phyloP scores from a whole-genome alignment of 2,797 vertebrate genomes.

The Pelochelys cantorii region DNA sequence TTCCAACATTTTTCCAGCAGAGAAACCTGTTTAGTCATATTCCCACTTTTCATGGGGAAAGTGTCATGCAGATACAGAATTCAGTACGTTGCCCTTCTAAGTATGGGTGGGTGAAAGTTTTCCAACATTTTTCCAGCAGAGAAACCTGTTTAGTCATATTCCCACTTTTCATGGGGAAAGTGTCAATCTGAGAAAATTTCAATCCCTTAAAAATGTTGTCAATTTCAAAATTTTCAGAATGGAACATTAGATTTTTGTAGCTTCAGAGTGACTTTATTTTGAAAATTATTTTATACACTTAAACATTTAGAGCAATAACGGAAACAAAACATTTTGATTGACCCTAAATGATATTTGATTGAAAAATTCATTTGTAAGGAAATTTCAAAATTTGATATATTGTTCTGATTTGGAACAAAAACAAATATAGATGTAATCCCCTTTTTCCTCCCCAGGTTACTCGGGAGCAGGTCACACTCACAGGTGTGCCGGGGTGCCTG shows the following conservation, averaged over 20 bases:
- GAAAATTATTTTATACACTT: background rate
- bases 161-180: background rate
- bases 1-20: background rate
- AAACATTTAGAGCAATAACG: background rate
- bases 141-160: background rate
- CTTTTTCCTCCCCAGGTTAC: too few species aligned
- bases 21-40: background rate
- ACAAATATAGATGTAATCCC: too few species aligned
- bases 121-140: background rate
- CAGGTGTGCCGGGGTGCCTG: too few species aligned
- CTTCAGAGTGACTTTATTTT: background rate
- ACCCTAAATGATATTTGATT: background rate
- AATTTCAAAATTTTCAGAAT: background rate
- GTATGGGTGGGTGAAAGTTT: background rate
- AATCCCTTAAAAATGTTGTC: background rate
- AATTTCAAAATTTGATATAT: background rate
- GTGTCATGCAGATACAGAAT: background rate
- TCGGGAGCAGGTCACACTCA: too few species aligned
- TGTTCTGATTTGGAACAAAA: background rate
- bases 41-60: too few species aligned
- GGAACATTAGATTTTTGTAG: background rate
- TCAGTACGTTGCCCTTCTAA: background rate
- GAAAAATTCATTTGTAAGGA: background rate
- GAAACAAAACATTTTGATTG: background rate
- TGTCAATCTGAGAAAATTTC: background rate